These are phyloP conservation scores for Ennomos fuscantarius DNA, from an alignment of 2,888 invertebrate genomes.

Conservation along the genomic window DNA sequence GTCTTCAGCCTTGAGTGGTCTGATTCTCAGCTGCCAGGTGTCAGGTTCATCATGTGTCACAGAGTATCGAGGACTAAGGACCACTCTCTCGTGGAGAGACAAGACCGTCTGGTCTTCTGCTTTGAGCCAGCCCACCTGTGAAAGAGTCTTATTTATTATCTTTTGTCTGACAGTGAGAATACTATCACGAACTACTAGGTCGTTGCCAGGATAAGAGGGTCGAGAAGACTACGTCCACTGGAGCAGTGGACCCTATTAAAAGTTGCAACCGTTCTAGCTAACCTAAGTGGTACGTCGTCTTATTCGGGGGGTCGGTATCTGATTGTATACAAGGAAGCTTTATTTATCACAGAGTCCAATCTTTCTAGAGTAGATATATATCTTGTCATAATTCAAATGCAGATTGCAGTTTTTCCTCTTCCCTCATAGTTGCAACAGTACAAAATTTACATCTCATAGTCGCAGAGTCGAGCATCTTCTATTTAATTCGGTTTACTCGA, in stretches of 20 bases:
- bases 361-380: not conserved
- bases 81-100: constrained; percentile 91
- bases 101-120: constrained; percentile 93
- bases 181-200: no score
- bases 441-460: constrained; percentile 59
- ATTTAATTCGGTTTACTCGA: constrained; percentile 60
- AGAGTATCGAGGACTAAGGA: constrained; percentile 91
- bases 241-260: no score
- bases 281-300: no score
- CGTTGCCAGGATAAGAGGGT: no score
- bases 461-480: constrained; percentile 49
- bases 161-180: no score
- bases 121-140: constrained; percentile 92
- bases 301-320: no score
- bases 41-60: no score
- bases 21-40: no score
- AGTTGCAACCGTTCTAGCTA: no score
- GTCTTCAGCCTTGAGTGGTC: no score
- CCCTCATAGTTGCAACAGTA: constrained; percentile 46
- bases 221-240: no score
- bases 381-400: constrained; percentile 13
- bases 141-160: not conserved
- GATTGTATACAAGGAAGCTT: no score
- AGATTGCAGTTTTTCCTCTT: constrained; percentile 41
- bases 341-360: not conserved